Conservation (phyloP, 1,140 invertebrate genomes). For the Caenorhabditis briggsae region DNA sequence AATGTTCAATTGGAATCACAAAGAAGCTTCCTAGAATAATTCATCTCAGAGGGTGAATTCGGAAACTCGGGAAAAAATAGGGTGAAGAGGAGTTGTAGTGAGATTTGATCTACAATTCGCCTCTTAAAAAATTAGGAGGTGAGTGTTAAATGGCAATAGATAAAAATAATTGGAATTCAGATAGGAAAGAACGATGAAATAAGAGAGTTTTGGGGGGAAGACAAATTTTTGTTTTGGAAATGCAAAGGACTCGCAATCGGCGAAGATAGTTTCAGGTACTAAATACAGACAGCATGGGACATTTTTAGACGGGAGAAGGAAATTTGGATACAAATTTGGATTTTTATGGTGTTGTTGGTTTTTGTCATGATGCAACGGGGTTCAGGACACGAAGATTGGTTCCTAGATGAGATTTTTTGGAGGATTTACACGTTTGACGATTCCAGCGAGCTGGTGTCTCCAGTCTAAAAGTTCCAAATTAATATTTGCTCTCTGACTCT, state of each 20-base stretch:
- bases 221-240: background rate
- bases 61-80: background rate
- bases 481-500: background rate
- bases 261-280: conserved; percentile 8
- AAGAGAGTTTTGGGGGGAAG: background rate
- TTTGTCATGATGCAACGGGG: conserved; percentile 25
- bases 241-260: conserved; percentile 24
- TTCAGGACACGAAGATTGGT: conserved; percentile 2
- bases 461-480: background rate
- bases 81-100: conserved; percentile 18
- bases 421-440: conserved; percentile 48
- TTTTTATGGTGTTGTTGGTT: background rate
- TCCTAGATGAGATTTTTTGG: background rate
- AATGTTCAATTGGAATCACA: background rate
- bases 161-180: background rate
- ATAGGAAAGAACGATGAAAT: background rate
- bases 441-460: conserved; percentile 39
- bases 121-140: background rate
- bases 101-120: conserved; percentile 35
- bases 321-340: too few species aligned
- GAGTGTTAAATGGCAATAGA: background rate
- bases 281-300: conserved; percentile 34
- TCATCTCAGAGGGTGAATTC: conserved; percentile 28
- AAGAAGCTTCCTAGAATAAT: background rate
- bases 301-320: too few species aligned